Evolutionary conservation across 2,113 vertebrate species (phyloP).

Genomic region (Dolichallabes microphthalmus): DNA sequence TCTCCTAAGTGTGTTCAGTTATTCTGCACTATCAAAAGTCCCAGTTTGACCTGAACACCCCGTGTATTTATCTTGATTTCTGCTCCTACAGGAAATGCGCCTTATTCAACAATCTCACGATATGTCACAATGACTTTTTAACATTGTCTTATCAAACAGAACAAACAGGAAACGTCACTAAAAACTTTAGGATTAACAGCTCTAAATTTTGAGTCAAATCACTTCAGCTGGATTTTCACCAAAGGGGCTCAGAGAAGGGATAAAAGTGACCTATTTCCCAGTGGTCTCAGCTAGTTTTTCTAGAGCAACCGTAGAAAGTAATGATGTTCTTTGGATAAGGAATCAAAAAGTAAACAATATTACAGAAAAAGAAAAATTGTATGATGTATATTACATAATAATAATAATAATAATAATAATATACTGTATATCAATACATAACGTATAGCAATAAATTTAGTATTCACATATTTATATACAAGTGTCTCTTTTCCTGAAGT

Average conservation of each 20-base stretch:
- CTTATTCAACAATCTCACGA: neutral
- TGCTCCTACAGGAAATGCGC: neutral
- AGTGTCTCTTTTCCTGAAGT: too few species aligned
- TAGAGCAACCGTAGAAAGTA: neutral
- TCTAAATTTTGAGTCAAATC: neutral
- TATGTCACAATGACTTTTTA: neutral
- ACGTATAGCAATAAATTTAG: too few species aligned
- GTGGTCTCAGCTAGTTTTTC: neutral
- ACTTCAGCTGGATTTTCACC: neutral
- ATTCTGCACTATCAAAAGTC: too few species aligned
- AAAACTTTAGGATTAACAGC: neutral
- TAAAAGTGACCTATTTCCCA: too few species aligned
- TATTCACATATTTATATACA: too few species aligned
- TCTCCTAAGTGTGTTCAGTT: too few species aligned
- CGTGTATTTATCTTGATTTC: neutral
- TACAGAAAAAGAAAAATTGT: neutral
- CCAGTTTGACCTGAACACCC: too few species aligned
- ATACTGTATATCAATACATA: too few species aligned
- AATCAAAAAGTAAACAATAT: neutral
- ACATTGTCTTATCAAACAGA: neutral
- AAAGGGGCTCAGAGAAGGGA: neutral
- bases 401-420: too few species aligned
- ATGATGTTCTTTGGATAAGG: neutral
- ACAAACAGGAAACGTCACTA: neutral
- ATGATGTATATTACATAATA: too few species aligned